Percentiles rank a stretch among this genome's conserved stretches.
Evolutionary conservation across 2,888 invertebrate species (phyloP).

Genomic region (Apodemia zela): DNA sequence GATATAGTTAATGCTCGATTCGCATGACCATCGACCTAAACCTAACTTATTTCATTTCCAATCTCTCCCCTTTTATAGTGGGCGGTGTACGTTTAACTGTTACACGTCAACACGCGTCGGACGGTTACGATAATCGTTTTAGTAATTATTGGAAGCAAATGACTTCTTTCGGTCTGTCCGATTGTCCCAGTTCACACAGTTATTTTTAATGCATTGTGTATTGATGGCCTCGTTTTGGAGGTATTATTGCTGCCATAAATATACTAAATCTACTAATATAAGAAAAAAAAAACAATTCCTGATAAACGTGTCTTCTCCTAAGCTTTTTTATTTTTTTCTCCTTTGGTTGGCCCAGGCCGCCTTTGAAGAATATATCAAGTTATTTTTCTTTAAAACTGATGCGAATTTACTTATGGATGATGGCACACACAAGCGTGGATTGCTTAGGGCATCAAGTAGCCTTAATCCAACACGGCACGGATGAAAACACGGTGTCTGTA

Average conservation of each 20-base stretch:
- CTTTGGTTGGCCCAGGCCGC: no score
- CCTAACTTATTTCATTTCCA: conserved; percentile 53
- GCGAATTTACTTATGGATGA: no score
- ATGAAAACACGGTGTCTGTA: no score
- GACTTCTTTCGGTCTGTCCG: conserved; percentile 48
- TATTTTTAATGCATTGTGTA: conserved; percentile 21
- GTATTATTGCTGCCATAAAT: not conserved
- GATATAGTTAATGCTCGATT: conserved; percentile 67
- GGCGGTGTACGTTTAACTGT: conserved; percentile 64
- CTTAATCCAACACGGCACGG: no score
- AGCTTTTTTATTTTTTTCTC: no score
- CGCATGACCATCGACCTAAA: conserved; percentile 65
- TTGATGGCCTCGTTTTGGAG: not conserved
- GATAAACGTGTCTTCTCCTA: not conserved
- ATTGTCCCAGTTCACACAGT: conserved; percentile 54
- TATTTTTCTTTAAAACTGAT: no score
- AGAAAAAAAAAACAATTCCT: no score
- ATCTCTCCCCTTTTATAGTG: conserved; percentile 44
- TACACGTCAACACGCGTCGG: conserved; percentile 59
- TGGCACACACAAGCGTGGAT: no score
- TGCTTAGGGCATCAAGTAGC: no score
- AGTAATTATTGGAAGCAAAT: conserved; percentile 68
- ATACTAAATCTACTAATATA: not conserved
- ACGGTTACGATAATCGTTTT: conserved; percentile 58
- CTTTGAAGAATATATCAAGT: no score